Evolutionary conservation across 2,113 vertebrate genomes (phyloP).

Genomic region (Lepisosteus osseus): DNA sequence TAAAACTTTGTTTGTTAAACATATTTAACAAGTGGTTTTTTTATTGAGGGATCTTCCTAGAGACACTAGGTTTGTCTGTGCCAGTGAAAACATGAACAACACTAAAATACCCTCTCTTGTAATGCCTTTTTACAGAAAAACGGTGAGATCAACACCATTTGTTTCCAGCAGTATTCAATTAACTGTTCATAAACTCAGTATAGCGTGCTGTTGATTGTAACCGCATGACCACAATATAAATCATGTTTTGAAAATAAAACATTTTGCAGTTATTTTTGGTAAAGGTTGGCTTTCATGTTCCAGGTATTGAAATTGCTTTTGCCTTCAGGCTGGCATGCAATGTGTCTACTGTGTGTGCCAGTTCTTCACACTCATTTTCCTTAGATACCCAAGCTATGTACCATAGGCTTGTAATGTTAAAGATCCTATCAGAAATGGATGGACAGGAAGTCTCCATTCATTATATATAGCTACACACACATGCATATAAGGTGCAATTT

Average conservation of each 20-base stretch:
- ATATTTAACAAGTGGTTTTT: background rate
- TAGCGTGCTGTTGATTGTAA: slow-evolving; percentile 3
- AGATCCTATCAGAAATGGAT: background rate
- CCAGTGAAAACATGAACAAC: background rate
- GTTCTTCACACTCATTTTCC: background rate
- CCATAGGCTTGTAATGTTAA: no score
- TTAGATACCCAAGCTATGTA: background rate
- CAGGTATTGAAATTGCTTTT: background rate
- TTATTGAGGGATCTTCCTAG: background rate
- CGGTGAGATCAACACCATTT: background rate
- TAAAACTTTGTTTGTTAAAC: no score
- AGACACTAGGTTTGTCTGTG: background rate
- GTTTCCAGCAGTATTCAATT: background rate
- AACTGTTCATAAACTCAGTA: background rate
- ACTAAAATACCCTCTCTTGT: background rate
- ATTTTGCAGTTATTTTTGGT: slow-evolving; percentile 4
- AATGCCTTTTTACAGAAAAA: background rate
- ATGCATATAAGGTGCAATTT: no score
- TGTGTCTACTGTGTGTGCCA: background rate
- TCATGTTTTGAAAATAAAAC: background rate
- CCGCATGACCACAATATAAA: background rate
- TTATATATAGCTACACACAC: no score
- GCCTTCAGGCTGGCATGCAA: background rate
- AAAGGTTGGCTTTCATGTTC: background rate
- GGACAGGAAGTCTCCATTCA: no score